Evolutionary conservation across 2,888 invertebrate species (phyloP), one percentile per base, ranked within the genome.

Genomic region (Ochropleura plecta): DNA sequence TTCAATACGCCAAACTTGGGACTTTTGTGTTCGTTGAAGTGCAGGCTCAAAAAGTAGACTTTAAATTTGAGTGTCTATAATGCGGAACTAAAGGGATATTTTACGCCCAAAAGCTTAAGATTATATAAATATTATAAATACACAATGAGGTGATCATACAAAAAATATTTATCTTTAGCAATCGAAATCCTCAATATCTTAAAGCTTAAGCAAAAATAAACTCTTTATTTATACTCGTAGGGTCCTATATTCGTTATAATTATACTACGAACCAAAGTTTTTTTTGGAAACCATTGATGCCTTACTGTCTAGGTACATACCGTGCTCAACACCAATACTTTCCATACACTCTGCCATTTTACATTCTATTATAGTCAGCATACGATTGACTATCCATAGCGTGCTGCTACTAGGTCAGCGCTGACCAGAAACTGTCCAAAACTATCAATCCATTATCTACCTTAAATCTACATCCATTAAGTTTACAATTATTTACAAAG

Each of bases 151-250:
- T 93, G 94, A 93, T 89, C 91, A 86, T 95, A 96, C 94, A 95
- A 95, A 96, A 95, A 94, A 95, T 95, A 96, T 95, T 93, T 83
- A 90, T 95, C 92, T 94, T 94, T 93, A 90, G 95, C 95, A 95
- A 95, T 96, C 91, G 90, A 95, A 94, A 93, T 90, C 88, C 86
- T 91, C 89, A 89, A 93, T 92, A 92, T 92, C 92, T 94, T 95
- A 94, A 95, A 95, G 96, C 96, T 93, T 94, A 95, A 96, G 96
- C 96, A 96, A 96, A 96, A 96, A 96, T 96, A 96, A 96, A 93
- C 92, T 96, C 95, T 95, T 94, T 92, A 88, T 91, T 88, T 94
- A 92, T 92, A 91, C 86, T 89, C 87, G 91, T 92, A 92, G 90
- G 91, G 91, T 91, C 88, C 89, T 93, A 92, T 90, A 88, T 88